These are phyloP conservation scores for Oryzias melastigma DNA, from an alignment of 2,113 vertebrate species.

Conservation along the genomic window DNA sequence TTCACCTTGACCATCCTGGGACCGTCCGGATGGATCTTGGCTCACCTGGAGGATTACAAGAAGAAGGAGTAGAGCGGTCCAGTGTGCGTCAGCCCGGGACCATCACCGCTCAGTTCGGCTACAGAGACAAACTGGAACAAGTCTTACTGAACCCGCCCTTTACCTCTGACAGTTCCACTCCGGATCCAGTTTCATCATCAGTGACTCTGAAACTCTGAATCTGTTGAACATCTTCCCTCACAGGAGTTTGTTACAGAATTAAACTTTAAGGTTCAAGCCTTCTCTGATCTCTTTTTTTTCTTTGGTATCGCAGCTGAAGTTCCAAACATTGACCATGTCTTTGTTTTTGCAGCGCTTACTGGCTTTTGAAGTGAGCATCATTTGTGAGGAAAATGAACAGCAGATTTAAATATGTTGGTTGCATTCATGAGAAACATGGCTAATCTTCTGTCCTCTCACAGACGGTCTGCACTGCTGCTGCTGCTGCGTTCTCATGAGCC, in stretches of 20 bases:
- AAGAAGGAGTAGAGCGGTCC: conserved; percentile 47
- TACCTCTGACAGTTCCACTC: conserved; percentile 45
- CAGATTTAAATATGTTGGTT: no score
- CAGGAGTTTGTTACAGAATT: conserved; percentile 58
- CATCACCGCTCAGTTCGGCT: conserved; percentile 13
- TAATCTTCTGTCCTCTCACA: no score
- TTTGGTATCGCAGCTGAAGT: no score
- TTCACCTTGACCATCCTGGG: conserved; percentile 63
- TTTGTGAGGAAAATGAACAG: no score
- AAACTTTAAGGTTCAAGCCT: conserved; percentile 47
- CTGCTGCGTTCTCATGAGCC: no score
- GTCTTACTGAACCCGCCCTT: conserved; percentile 20
- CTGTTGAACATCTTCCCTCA: conserved; percentile 15
- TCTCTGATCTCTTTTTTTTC: not conserved
- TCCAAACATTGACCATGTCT: no score
- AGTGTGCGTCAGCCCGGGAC: conserved; percentile 37
- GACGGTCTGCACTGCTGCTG: no score
- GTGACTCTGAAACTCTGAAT: conserved; percentile 3
- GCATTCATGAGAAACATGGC: no score
- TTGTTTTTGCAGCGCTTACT: no score
- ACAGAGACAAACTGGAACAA: conserved; percentile 13
- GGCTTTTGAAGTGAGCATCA: no score
- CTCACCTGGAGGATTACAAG: conserved; percentile 76
- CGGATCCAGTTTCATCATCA: conserved; percentile 1
- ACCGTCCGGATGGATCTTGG: conserved; percentile 76